Evolutionary conservation across 2,113 vertebrate genomes (phyloP), one percentile per base, ranked within the genome.

Genomic region (Pteropus alecto): DNA sequence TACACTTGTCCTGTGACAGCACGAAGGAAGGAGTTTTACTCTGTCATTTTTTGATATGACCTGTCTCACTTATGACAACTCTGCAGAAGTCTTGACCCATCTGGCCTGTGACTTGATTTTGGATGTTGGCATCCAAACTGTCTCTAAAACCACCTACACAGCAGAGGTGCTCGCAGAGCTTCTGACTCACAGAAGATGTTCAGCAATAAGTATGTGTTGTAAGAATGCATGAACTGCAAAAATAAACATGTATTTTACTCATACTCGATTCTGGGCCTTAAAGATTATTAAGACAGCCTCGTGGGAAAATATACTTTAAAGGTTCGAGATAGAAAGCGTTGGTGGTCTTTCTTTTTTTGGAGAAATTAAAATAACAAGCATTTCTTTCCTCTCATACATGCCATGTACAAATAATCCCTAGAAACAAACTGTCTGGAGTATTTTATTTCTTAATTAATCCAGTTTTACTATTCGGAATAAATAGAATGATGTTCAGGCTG

Each of bases 371-470:
- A 87, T 78, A 28, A 54, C 65, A 84, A 90, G 79, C 21, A 18
- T 87, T 95, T n/a, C 46, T 5, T 70, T 77, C 33, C 11, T 96
- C 93, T 95, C 78, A 54, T 43, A 93, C 74, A 38, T 79, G 35
- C 30, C 8, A 41, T 96, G 95, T 97, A 96, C 96, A 98, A 98
- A 98, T 92, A 98, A 97, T 95, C 86, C 68, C 97, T 91, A 98
- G 97, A 97, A 98, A 98, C 96, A 98, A 98, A 95, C 51, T 96
- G 93, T 92, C 96, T 97, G 96, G 96, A 97, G 96, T 94, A 94
- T 96, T 98, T 98, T 97, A 97, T 97, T 98, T 96, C 98, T 98
- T 97, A 98, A 98, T 98, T 98, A 98, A 98, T 97, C 95, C 93
- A 54, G n/a, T 95, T 98, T 98, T 95, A 90, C 98, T 98, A 86